Evolutionary conservation across 2,888 invertebrate genomes (phyloP).

Genomic region (Eilema depressum): DNA sequence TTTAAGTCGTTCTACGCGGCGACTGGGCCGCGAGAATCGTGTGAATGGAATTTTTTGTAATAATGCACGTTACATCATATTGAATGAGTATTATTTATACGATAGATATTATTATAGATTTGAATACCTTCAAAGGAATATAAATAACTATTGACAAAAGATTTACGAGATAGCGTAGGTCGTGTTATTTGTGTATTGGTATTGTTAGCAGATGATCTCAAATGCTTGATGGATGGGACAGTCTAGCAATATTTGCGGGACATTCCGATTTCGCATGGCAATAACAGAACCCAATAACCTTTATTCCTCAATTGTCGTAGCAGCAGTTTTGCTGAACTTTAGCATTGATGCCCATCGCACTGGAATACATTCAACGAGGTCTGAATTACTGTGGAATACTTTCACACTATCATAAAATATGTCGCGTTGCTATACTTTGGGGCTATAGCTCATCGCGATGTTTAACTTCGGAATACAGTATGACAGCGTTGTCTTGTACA

Average conservation of each 20-base stretch:
- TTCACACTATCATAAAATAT: too few relatives aligned
- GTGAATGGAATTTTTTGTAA: neutral
- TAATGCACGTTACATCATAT: slow-evolving; percentile 3
- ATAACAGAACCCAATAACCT: too few relatives aligned
- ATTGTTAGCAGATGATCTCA: slow-evolving; percentile 7
- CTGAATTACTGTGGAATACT: too few relatives aligned
- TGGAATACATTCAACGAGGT: too few relatives aligned
- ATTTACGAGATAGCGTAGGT: neutral
- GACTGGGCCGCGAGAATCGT: neutral
- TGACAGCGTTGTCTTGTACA: too few relatives aligned
- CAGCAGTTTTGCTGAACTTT: too few relatives aligned
- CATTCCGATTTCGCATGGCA: too few relatives aligned
- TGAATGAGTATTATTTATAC: slow-evolving; percentile 6
- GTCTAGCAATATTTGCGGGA: neutral
- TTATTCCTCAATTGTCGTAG: too few relatives aligned
- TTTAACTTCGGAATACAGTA: too few relatives aligned
- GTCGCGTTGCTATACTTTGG: too few relatives aligned
- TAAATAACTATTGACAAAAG: slow-evolving; percentile 1
- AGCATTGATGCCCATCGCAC: too few relatives aligned
- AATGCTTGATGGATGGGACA: neutral
- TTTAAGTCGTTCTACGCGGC: neutral
- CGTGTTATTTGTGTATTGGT: neutral
- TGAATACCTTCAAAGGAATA: neutral
- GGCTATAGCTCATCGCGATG: too few relatives aligned
- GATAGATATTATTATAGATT: neutral